These are phyloP conservation scores for Ophion obscuratus DNA, from an alignment of 2,888 invertebrate species.

Conservation along the genomic window DNA sequence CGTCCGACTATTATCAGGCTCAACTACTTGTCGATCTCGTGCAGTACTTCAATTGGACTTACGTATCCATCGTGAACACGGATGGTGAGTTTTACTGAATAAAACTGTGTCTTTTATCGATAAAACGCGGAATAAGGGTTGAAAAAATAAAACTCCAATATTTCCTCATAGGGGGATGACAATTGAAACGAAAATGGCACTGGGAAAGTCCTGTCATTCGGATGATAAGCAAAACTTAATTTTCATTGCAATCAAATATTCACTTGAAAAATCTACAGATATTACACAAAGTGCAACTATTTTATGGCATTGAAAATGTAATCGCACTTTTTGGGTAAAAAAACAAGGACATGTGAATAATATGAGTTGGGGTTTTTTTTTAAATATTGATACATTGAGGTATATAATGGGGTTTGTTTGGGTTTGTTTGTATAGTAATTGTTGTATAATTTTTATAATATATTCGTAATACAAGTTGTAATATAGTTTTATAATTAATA, in stretches of 20 bases:
- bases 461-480: too few relatives aligned
- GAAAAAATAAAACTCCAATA: not conserved
- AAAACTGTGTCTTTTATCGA: slow-evolving; percentile 8
- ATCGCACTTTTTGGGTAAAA: too few relatives aligned
- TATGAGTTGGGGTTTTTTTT: too few relatives aligned
- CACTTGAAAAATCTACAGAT: not conserved
- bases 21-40: slow-evolving; percentile 90
- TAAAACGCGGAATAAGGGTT: not conserved
- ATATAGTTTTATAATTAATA: too few relatives aligned
- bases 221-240: not conserved
- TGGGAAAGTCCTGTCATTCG: not conserved
- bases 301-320: too few relatives aligned
- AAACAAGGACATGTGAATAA: too few relatives aligned
- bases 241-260: slow-evolving; percentile 4
- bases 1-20: slow-evolving; percentile 91
- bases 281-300: too few relatives aligned
- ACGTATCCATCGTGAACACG: slow-evolving; percentile 91
- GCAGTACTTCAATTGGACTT: slow-evolving; percentile 90
- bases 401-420: too few relatives aligned
- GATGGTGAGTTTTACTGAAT: slow-evolving; percentile 86
- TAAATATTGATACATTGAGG: too few relatives aligned
- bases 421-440: too few relatives aligned
- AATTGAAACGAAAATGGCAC: not conserved
- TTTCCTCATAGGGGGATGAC: too few relatives aligned
- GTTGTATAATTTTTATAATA: too few relatives aligned